Evolutionary conservation across 1,140 invertebrate species (phyloP).

Genomic region (Onthophagus taurus): DNA sequence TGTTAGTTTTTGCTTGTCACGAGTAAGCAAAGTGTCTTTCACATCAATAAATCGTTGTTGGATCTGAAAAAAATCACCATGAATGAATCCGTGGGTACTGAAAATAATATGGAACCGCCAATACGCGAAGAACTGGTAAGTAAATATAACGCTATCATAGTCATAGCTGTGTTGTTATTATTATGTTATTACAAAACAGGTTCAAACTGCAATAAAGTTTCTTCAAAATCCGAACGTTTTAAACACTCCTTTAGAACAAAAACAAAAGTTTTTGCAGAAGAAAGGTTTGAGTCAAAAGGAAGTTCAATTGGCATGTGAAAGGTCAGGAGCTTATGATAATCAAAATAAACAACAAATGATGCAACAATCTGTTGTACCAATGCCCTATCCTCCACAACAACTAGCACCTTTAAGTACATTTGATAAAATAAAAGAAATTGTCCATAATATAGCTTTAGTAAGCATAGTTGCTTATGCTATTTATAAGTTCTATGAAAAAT

Average conservation of each 20-base stretch:
- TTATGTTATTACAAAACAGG: slow-evolving; percentile 39
- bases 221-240: slow-evolving; percentile 73
- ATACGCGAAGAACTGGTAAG: slow-evolving; percentile 12
- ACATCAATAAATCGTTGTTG: too few relatives aligned
- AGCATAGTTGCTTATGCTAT: slow-evolving; percentile 59
- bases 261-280: slow-evolving; percentile 66
- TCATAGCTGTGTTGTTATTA: background rate
- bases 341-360: slow-evolving; percentile 19
- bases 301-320: slow-evolving; percentile 61
- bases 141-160: slow-evolving; percentile 1
- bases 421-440: slow-evolving; percentile 52
- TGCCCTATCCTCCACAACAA: slow-evolving; percentile 24
- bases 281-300: slow-evolving; percentile 77
- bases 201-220: slow-evolving; percentile 78
- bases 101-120: too few relatives aligned
- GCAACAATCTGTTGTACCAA: slow-evolving; percentile 15
- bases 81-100: too few relatives aligned
- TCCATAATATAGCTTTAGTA: slow-evolving; percentile 57
- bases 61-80: too few relatives aligned
- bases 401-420: slow-evolving; percentile 33
- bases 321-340: slow-evolving; percentile 41
- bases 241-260: slow-evolving; percentile 60
- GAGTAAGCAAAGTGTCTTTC: too few relatives aligned
- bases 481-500: slow-evolving; percentile 59
- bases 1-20: too few relatives aligned